Percentiles rank a stretch among this genome's conserved stretches.
Conservation (phyloP, 1,140 invertebrate species). For the Globodera rostochiensis region DNA sequence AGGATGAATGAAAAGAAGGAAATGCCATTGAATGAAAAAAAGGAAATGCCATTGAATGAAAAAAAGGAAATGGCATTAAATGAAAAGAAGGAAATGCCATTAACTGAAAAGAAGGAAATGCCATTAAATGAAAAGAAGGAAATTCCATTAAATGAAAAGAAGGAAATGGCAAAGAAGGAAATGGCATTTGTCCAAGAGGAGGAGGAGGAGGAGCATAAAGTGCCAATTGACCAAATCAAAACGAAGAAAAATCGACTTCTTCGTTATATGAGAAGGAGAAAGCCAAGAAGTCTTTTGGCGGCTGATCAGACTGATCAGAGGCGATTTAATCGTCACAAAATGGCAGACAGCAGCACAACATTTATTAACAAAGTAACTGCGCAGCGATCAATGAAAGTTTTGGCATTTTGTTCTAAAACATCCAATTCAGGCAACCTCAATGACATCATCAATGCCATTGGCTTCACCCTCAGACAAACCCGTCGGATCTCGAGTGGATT, state of each 20-base stretch:
- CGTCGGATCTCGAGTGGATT: neutral
- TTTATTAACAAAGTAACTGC: neutral
- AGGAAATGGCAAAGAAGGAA: neutral
- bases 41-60: too few relatives aligned
- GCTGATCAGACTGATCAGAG: neutral
- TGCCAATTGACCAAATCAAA: neutral
- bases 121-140: too few relatives aligned
- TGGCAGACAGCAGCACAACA: neutral
- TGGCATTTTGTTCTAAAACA: neutral
- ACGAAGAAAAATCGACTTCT: neutral
- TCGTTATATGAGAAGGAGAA: conserved; percentile 21
- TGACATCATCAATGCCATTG: neutral
- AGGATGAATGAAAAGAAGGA: neutral
- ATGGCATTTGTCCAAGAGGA: neutral
- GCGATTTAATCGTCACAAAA: neutral
- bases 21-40: too few relatives aligned
- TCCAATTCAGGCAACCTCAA: neutral
- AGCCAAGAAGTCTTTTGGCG: neutral
- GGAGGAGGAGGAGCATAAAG: neutral
- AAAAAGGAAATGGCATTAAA: too few relatives aligned
- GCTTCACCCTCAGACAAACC: neutral
- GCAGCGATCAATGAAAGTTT: neutral
- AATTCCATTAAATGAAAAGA: too few relatives aligned
- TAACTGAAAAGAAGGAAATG: neutral
- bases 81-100: neutral